Evolutionary conservation across 2,888 invertebrate genomes (phyloP).

Genomic region (Drosophila falleni): DNA sequence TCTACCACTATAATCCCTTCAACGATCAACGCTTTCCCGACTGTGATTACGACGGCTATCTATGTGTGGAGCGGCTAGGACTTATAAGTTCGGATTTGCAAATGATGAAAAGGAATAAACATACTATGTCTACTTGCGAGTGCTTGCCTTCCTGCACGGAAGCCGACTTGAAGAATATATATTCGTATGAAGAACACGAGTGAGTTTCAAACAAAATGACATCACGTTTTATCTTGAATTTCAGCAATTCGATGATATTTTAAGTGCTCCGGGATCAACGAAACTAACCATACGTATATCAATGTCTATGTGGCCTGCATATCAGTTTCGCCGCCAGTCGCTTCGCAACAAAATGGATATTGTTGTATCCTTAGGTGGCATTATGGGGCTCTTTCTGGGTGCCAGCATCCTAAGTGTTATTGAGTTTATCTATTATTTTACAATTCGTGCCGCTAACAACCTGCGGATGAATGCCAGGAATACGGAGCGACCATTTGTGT

Average conservation of each 20-base stretch:
- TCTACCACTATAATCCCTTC: conserved; percentile 88
- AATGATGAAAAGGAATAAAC: conserved; percentile 83
- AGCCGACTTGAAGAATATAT: conserved; percentile 87
- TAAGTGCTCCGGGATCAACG: neutral
- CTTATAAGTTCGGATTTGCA: conserved; percentile 84
- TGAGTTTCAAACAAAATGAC: conserved; percentile 1
- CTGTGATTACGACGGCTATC: conserved; percentile 88
- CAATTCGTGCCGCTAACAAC: conserved; percentile 80
- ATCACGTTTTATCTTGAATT: conserved; percentile 18
- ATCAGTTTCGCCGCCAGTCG: conserved; percentile 86
- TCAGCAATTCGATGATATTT: neutral
- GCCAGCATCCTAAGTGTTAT: conserved; percentile 88
- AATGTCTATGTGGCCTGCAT: conserved; percentile 82
- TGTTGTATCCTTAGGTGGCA: conserved; percentile 87
- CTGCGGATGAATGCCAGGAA: conserved; percentile 7
- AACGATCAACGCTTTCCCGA: conserved; percentile 52
- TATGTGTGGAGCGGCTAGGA: conserved; percentile 86
- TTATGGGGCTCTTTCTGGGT: conserved; percentile 87
- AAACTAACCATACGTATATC: conserved; percentile 37
- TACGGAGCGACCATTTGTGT: neutral
- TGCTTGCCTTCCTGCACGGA: conserved; percentile 91
- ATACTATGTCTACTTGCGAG: conserved; percentile 85
- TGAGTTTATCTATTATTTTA: conserved; percentile 87
- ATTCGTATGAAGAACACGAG: conserved; percentile 41
- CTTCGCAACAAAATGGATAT: conserved; percentile 85